Conservation (phyloP, 2,888 invertebrate genomes). For the Plagodis dolabraria region DNA sequence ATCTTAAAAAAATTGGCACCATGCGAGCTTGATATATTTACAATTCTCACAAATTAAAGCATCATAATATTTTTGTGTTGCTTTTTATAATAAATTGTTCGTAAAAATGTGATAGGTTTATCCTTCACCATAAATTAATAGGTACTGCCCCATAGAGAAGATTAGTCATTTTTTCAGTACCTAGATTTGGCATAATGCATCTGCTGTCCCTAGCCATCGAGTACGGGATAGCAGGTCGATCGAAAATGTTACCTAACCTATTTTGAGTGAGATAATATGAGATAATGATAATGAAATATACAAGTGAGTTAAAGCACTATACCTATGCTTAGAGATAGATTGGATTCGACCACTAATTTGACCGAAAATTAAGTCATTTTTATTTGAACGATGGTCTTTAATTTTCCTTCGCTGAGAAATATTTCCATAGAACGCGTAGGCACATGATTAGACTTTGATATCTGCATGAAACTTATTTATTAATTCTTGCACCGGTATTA, state of each 20-base stretch:
- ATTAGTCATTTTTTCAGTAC: constrained; percentile 30
- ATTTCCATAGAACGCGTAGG: too few species aligned
- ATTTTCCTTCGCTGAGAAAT: too few species aligned
- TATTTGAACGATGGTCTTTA: too few species aligned
- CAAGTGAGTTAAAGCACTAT: constrained; percentile 16
- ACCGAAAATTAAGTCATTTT: too few species aligned
- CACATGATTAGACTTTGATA: too few species aligned
- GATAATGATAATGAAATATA: constrained; percentile 14
- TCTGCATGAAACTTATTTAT: too few species aligned
- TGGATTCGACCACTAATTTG: constrained; percentile 25
- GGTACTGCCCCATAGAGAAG: constrained; percentile 22
- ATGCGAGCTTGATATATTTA: constrained; percentile 61
- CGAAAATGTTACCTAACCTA: constrained; percentile 21
- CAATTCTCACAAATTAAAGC: constrained; percentile 48
- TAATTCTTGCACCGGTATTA: too few species aligned
- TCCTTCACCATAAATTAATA: constrained; percentile 36
- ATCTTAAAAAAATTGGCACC: constrained; percentile 57
- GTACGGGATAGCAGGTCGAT: constrained; percentile 67
- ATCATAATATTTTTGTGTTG: constrained; percentile 23
- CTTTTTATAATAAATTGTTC: constrained; percentile 25
- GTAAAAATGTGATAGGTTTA: constrained; percentile 35
- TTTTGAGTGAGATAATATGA: too few species aligned
- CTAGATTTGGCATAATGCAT: constrained; percentile 63
- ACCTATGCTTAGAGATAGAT: constrained; percentile 15
- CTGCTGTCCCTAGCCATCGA: constrained; percentile 67